These are phyloP conservation scores for Agonopterix arenella DNA, from an alignment of 2,888 invertebrate species.

Conservation along the genomic window DNA sequence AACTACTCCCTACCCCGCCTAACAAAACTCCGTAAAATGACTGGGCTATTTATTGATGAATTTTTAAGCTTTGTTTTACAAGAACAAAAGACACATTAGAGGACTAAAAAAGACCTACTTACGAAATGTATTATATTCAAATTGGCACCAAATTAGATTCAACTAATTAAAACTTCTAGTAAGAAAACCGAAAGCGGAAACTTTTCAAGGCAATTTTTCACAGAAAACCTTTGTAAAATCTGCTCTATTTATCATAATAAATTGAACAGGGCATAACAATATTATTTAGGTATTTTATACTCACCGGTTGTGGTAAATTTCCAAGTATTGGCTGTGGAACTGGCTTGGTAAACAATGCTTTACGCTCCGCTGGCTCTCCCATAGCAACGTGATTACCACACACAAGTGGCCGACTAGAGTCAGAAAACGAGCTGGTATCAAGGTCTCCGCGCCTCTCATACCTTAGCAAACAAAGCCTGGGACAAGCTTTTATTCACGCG, in stretches of 20 bases:
- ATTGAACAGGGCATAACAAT: too few relatives aligned
- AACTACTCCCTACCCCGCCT: too few relatives aligned
- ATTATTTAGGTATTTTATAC: constrained; percentile 19
- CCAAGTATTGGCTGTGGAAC: constrained; percentile 57
- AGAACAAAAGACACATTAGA: too few relatives aligned
- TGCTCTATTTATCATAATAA: too few relatives aligned
- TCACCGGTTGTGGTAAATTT: constrained; percentile 78
- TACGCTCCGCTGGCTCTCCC: constrained; percentile 77
- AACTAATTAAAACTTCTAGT: too few relatives aligned
- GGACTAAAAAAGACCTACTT: too few relatives aligned
- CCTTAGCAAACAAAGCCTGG: constrained; percentile 21
- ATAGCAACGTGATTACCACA: constrained; percentile 81
- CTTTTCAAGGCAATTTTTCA: background rate
- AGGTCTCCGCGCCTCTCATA: constrained; percentile 63
- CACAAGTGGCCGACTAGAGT: constrained; percentile 82
- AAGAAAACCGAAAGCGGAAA: background rate
- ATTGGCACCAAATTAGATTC: too few relatives aligned
- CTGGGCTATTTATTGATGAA: too few relatives aligned
- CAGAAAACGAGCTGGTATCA: constrained; percentile 83
- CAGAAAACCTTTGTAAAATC: background rate
- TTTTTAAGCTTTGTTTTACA: too few relatives aligned
- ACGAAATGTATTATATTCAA: too few relatives aligned
- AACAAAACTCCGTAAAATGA: too few relatives aligned
- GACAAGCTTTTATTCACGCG: too few relatives aligned
- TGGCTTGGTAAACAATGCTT: constrained; percentile 72